These are phyloP conservation scores for Drosophila leontia DNA, from an alignment of 1,140 invertebrate genomes.

Conservation along the genomic window DNA sequence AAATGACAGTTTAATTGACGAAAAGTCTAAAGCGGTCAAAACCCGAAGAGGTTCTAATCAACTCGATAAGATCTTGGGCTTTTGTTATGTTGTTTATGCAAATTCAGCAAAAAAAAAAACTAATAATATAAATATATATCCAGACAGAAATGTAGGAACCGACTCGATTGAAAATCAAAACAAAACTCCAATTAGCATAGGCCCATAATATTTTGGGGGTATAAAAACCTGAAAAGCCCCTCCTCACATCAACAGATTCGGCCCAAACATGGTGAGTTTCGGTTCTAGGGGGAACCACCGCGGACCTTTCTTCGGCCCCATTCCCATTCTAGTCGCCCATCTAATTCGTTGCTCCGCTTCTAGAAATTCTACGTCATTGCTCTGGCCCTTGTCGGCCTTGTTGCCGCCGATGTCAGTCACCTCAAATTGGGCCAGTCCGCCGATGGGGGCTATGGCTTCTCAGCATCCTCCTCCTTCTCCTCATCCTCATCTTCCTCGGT, in stretches of 20 bases:
- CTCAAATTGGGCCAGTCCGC: conserved; percentile 39
- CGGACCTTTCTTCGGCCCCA: neutral
- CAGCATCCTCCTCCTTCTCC: conserved; percentile 18
- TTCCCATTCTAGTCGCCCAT: conserved; percentile 1
- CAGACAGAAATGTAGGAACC: conserved; percentile 22
- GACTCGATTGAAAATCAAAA: conserved; percentile 43
- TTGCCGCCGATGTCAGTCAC: conserved; percentile 72
- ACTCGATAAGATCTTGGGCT: conserved; percentile 30
- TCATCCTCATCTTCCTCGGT: conserved; percentile 8
- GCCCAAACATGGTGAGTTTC: conserved; percentile 74
- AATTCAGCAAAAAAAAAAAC: conserved; percentile 16
- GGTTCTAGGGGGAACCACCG: conserved; percentile 52
- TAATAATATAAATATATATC: conserved; percentile 20
- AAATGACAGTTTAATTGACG: conserved; percentile 37
- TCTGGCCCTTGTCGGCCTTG: conserved; percentile 56
- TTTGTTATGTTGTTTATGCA: conserved; percentile 50
- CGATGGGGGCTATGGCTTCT: conserved; percentile 55
- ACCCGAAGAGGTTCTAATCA: conserved; percentile 39
- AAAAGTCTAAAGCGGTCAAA: conserved; percentile 12
- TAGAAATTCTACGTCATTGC: conserved; percentile 66
- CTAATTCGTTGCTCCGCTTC: conserved; percentile 1
- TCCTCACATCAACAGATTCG: conserved; percentile 61
- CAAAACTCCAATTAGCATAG: conserved; percentile 75
- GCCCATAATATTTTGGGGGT: conserved; percentile 54
- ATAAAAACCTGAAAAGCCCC: conserved; percentile 70